Percentiles rank a stretch among this genome's conserved stretches.
Conservation (phyloP, 2,888 invertebrate genomes). For the Muschampia plurimacula region DNA sequence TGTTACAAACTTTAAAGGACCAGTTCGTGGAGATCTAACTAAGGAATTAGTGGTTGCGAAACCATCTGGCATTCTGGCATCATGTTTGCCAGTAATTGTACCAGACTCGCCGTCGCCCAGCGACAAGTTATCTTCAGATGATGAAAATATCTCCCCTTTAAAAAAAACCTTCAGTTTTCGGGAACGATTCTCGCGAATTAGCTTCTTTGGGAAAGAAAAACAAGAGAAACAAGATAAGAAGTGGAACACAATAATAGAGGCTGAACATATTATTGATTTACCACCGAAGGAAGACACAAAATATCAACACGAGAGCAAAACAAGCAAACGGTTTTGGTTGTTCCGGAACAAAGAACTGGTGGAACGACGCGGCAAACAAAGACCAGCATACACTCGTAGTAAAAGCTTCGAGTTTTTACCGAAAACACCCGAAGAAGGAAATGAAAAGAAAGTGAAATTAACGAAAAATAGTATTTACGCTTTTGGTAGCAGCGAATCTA, state of each 20-base stretch:
- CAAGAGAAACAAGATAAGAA: slow-evolving; percentile 64
- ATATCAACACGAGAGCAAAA: slow-evolving; percentile 63
- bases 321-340: slow-evolving; percentile 76
- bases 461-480: slow-evolving; percentile 64
- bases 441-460: slow-evolving; percentile 50
- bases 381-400: slow-evolving; percentile 70
- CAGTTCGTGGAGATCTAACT: slow-evolving; percentile 63
- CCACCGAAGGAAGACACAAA: slow-evolving; percentile 45
- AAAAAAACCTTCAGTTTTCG: slow-evolving; percentile 79
- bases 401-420: slow-evolving; percentile 81
- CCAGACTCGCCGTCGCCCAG: slow-evolving; percentile 63
- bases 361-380: slow-evolving; percentile 56
- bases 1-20: slow-evolving; percentile 52
- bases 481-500: slow-evolving; percentile 68
- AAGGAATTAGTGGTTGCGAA: slow-evolving; percentile 74
- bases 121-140: slow-evolving; percentile 58
- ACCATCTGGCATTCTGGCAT: slow-evolving; percentile 70
- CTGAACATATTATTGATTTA: slow-evolving; percentile 49
- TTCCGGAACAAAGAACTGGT: slow-evolving; percentile 69
- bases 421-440: slow-evolving; percentile 65
- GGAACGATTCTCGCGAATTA: slow-evolving; percentile 71
- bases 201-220: slow-evolving; percentile 69
- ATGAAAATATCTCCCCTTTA: slow-evolving; percentile 64
- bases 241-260: slow-evolving; percentile 64
- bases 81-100: slow-evolving; percentile 65